phyloP scores from a whole-genome alignment of 1,140 invertebrate genomes.

The Drosophila pandora region DNA sequence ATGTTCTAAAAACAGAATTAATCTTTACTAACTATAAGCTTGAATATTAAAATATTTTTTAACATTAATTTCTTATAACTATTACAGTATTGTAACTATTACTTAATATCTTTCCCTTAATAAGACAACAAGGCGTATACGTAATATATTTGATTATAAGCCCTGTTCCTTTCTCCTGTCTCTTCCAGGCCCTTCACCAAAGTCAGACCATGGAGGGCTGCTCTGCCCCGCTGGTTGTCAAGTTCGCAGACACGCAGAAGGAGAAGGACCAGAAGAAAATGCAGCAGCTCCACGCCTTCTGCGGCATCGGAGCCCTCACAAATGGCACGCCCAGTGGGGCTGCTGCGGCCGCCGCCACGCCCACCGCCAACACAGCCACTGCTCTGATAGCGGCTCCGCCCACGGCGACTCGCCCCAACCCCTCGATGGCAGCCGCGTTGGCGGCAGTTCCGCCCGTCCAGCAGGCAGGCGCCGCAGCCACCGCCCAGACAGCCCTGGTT shows the following conservation, averaged over 20 bases:
- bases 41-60: too few species aligned
- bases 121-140: constrained; percentile 9
- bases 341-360: constrained; percentile 55
- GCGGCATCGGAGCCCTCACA: constrained; percentile 86
- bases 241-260: constrained; percentile 99
- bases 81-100: too few species aligned
- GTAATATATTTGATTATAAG: background rate
- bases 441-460: constrained; percentile 63
- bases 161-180: background rate
- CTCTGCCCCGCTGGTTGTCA: constrained; percentile 98
- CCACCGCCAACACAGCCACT: constrained; percentile 61
- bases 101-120: background rate
- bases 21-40: background rate
- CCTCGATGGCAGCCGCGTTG: constrained; percentile 64
- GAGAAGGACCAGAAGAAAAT: constrained; percentile 98
- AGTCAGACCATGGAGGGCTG: constrained; percentile 99
- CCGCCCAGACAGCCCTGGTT: constrained; percentile 53
- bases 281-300: constrained; percentile 95
- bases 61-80: too few species aligned
- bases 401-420: constrained; percentile 51
- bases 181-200: constrained; percentile 92
- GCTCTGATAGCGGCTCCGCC: constrained; percentile 63
- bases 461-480: constrained; percentile 33
- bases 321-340: constrained; percentile 52
- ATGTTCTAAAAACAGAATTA: background rate